phyloP scores from a whole-genome alignment of 1,140 invertebrate species.

The Drosophila tani region DNA sequence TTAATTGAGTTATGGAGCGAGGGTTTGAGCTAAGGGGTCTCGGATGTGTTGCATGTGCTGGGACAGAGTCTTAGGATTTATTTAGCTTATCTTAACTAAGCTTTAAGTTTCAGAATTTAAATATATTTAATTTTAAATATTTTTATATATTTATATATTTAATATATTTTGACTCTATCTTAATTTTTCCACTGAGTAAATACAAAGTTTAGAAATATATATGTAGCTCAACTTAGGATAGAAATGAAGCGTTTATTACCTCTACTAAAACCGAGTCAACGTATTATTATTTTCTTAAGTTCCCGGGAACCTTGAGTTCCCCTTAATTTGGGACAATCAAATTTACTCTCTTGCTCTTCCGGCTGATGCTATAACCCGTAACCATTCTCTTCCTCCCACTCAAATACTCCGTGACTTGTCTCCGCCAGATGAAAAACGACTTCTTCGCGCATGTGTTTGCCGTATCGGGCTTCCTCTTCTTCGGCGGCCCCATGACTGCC shows the following conservation, averaged over 20 bases:
- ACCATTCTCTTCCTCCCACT: slow-evolving; percentile 1
- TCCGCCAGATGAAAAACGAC: slow-evolving; percentile 86
- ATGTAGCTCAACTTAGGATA: too few species aligned
- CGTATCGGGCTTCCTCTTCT: slow-evolving; percentile 93
- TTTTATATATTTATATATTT: too few species aligned
- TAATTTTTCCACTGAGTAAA: too few species aligned
- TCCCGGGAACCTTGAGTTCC: neutral
- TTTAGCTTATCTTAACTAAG: too few species aligned
- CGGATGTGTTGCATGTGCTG: too few species aligned
- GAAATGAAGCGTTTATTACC: neutral
- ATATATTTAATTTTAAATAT: too few species aligned
- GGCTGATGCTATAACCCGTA: slow-evolving; percentile 6
- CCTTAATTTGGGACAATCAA: slow-evolving; percentile 30
- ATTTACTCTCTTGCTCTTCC: slow-evolving; percentile 15
- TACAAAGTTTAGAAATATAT: too few species aligned
- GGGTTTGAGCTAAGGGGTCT: neutral
- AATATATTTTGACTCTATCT: neutral
- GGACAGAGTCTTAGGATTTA: neutral
- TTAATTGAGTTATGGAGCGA: slow-evolving; percentile 16
- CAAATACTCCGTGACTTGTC: slow-evolving; percentile 18
- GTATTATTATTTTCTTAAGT: neutral
- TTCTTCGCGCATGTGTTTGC: slow-evolving; percentile 91
- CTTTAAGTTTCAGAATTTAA: neutral
- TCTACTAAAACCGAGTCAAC: neutral
- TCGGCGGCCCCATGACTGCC: slow-evolving; percentile 93